A percentile compares a stretch with the other conserved stretches of the same genome.
phyloP scores from a whole-genome alignment of 2,797 vertebrate genomes.

The Hippopotamyrus pictus region DNA sequence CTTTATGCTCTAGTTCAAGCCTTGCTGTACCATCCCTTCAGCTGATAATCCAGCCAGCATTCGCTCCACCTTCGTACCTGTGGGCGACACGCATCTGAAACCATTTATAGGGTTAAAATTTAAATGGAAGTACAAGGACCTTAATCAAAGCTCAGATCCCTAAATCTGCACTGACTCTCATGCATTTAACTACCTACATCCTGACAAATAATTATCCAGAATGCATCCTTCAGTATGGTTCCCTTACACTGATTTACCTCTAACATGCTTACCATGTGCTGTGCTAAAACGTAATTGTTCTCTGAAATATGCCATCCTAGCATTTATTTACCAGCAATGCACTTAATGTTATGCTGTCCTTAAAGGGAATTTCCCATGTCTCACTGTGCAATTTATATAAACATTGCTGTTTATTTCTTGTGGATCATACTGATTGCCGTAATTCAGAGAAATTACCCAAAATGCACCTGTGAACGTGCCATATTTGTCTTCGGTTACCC shows the following conservation, averaged over 20 bases:
- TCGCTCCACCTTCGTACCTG: background rate
- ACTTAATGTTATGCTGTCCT: background rate
- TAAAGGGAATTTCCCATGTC: background rate
- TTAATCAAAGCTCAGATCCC: slow-evolving; percentile 36
- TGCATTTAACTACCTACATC: background rate
- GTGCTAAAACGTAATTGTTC: background rate
- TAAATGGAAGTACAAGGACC: slow-evolving; percentile 54
- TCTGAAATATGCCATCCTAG: background rate
- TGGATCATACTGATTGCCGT: background rate
- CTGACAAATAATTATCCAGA: background rate
- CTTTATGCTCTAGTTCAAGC: slow-evolving; percentile 41
- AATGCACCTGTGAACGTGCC: background rate
- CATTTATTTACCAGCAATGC: background rate
- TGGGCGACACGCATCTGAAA: background rate
- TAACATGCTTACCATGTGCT: background rate
- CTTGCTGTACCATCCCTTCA: background rate
- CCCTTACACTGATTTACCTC: background rate
- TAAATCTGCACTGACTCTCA: background rate
- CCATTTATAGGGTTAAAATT: slow-evolving; percentile 56
- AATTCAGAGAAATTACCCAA: background rate
- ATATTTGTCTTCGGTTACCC: background rate
- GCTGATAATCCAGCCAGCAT: background rate
- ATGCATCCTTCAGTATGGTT: background rate
- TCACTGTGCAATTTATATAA: background rate
- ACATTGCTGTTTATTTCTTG: background rate